Base-by-base conservation (phyloP, 64 coral and sea anemone species). In the Trachythela sp. region DNA sequence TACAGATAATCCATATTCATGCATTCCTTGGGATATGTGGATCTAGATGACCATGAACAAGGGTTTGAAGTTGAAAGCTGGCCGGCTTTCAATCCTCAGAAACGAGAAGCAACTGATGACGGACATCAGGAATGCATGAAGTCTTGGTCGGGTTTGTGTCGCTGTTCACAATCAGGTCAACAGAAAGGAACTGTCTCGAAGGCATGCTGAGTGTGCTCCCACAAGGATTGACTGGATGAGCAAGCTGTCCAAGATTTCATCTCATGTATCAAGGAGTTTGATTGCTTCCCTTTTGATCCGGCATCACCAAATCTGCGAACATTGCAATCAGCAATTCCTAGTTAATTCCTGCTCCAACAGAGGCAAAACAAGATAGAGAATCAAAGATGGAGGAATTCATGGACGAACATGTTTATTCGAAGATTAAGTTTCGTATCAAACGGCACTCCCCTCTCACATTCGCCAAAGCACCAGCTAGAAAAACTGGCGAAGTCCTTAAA, bases 171-270 rank as follows among this genome's bases (percentile, higher is more conserved):
- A 80, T 29, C 31, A 80, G 75, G 75, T 80, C 15, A 80, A 80
- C 75, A 80, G 75, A 9, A 80, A 80, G 75, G 75, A 36, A 80
- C 20, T 37, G 34, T 38, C 75, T 80, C 75, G 30, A 39, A 80
- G n/a, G n/a, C 54, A 58, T 13, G 14, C 1, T 29, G 75, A 80
- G 75, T 80, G 75, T 80, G 75, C 75, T 80, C 75, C 75, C 58
- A 59, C 48, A n/a, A 22, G 11, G 85, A 87, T 34, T 87, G 85
- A 10, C 14, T n/a, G 54, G 85, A 87, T 87, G 85, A 56, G 50
- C 48, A 87, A 34, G 85, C 85, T 18, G 58, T 87, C 34, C 48
- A 87, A 87, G 85, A 87, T 87, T 34, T 87, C 27, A 34, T 87
- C 29, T 58, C 48, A 36, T 87, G 85, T 35, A 51, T 87, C 54